Evolutionary conservation across 2,113 vertebrate genomes (phyloP).

Genomic region (Pithys albifrons): DNA sequence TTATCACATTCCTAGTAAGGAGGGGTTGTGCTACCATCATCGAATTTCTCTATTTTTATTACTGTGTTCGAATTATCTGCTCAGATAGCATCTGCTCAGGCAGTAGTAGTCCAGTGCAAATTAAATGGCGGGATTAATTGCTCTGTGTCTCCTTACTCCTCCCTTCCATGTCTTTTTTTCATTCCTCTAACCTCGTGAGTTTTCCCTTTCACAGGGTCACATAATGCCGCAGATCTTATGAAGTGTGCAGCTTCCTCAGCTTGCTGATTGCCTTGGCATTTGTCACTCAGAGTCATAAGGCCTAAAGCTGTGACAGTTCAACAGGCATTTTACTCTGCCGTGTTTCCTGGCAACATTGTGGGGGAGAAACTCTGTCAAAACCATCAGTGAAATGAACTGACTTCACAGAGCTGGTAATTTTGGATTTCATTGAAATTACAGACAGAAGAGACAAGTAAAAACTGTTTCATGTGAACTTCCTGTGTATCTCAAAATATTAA

Average conservation of each 20-base stretch:
- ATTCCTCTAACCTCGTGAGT: not conserved
- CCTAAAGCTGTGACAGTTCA: conserved; percentile 57
- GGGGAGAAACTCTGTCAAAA: conserved; percentile 40
- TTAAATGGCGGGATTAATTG: not conserved
- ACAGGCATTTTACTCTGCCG: conserved; percentile 31
- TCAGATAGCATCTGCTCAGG: not conserved
- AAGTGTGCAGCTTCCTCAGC: not conserved
- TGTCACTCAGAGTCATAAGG: conserved; percentile 47
- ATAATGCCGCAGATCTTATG: not conserved
- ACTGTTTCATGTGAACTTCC: conserved; percentile 18
- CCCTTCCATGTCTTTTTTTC: not conserved
- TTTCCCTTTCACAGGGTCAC: conserved; percentile 3
- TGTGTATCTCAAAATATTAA: not conserved
- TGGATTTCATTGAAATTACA: conserved; percentile 25
- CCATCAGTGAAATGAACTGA: conserved; percentile 27
- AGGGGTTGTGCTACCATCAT: not conserved
- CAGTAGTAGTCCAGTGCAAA: not conserved
- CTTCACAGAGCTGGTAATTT: conserved; percentile 41
- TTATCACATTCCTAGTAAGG: not conserved
- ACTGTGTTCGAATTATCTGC: not conserved
- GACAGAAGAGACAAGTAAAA: conserved; percentile 21
- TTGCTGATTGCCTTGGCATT: conserved; percentile 39
- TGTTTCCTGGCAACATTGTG: conserved; percentile 47
- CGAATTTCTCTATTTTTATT: not conserved
- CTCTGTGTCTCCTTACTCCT: not conserved